Conservation (phyloP, 2,797 vertebrate genomes). For the Netta rufina region DNA sequence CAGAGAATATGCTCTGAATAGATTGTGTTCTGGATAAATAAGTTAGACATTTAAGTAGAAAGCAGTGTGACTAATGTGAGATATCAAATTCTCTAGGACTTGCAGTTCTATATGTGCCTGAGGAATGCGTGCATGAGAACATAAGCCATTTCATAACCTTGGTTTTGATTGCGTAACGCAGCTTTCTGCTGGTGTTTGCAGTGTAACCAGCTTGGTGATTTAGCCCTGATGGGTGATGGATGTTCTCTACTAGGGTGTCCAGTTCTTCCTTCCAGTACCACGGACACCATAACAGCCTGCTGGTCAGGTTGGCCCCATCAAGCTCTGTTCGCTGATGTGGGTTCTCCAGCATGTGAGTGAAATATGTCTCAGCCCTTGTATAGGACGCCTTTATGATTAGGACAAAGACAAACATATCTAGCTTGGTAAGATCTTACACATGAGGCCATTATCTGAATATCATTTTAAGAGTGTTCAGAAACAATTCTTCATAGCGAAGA, state of each 20-base stretch:
- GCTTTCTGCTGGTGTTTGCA: neutral
- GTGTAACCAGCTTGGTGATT: neutral
- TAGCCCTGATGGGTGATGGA: neutral
- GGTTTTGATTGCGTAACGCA: neutral
- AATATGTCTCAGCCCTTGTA: neutral
- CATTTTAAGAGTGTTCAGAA: neutral
- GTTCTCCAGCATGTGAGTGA: neutral
- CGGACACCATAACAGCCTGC: neutral
- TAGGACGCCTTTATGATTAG: neutral
- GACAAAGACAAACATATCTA: neutral
- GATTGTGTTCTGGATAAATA: constrained; percentile 40
- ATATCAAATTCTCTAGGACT: constrained; percentile 57
- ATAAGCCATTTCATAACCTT: constrained; percentile 48
- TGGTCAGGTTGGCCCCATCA: neutral
- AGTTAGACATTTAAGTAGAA: constrained; percentile 52
- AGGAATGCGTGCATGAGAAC: constrained; percentile 19
- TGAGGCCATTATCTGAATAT: neutral
- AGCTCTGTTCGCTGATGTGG: neutral
- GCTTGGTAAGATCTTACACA: neutral
- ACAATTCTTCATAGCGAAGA: neutral
- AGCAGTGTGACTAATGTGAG: constrained; percentile 57
- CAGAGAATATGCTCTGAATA: constrained; percentile 30
- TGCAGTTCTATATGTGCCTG: constrained; percentile 36
- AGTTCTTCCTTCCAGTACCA: neutral
- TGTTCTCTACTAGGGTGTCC: neutral